Evolutionary conservation across 2,113 vertebrate species (phyloP).

Genomic region (Sylvietta virens): DNA sequence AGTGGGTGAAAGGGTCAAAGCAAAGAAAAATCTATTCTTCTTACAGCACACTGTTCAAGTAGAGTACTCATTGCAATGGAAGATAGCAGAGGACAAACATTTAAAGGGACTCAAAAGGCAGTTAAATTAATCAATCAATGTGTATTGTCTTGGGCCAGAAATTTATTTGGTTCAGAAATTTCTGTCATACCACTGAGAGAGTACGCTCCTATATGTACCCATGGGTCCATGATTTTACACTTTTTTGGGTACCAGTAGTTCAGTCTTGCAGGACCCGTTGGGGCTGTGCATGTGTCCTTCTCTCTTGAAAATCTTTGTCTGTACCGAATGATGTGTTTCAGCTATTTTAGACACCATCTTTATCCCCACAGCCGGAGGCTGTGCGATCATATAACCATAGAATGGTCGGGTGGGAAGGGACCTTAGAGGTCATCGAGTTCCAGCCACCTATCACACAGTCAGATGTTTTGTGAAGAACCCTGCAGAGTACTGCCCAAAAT

Average conservation of each 20-base stretch:
- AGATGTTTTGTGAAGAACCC: not conserved
- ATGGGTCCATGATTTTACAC: not conserved
- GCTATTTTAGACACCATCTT: not conserved
- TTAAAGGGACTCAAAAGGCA: not conserved
- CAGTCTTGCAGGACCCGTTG: not conserved
- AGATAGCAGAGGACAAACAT: not conserved
- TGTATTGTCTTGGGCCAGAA: not conserved
- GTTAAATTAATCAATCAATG: not conserved
- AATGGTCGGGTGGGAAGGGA: not conserved
- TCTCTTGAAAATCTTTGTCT: not conserved
- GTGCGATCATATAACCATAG: not conserved
- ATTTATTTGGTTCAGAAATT: not conserved
- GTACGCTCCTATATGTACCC: accelerated
- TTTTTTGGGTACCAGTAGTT: not conserved
- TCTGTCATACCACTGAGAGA: not conserved
- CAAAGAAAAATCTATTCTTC: not conserved
- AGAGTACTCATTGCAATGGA: not conserved
- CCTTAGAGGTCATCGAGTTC: not conserved
- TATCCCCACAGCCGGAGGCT: not conserved
- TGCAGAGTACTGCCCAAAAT: not conserved
- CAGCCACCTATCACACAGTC: accelerated
- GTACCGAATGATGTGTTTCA: not conserved
- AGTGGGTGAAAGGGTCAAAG: not conserved
- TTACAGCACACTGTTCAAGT: not conserved
- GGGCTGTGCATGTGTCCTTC: accelerated